These are phyloP conservation scores for Centropristis striata DNA, from an alignment of 2,113 vertebrate species.

Conservation along the genomic window DNA sequence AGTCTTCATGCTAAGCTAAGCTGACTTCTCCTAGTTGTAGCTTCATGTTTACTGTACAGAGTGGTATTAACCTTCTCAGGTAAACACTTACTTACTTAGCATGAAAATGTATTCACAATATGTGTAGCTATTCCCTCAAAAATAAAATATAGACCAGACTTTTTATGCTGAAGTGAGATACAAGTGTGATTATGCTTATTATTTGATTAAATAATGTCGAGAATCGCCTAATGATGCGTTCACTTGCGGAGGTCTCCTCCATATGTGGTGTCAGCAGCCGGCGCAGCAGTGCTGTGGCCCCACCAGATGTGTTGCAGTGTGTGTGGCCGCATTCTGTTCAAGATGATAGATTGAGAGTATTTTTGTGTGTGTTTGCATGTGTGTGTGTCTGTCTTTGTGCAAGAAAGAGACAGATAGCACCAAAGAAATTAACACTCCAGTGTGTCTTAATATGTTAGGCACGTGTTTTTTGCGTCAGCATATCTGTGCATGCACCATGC, in stretches of 20 bases:
- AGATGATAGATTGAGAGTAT: slow-evolving; percentile 48
- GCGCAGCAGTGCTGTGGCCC: slow-evolving; percentile 18
- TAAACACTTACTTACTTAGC: no score
- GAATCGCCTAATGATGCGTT: background rate
- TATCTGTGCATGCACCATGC: slow-evolving; percentile 24
- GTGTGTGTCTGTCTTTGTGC: slow-evolving; percentile 17
- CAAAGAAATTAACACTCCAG: background rate
- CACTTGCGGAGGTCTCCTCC: slow-evolving; percentile 16
- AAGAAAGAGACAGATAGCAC: slow-evolving; percentile 3
- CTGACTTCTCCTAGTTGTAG: no score
- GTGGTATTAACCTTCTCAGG: no score
- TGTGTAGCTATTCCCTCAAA: no score
- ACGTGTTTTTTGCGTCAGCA: slow-evolving; percentile 43
- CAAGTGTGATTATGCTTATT: background rate
- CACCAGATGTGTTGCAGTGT: slow-evolving; percentile 41
- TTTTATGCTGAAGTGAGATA: background rate
- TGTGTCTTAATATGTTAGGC: slow-evolving; percentile 11
- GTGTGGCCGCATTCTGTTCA: slow-evolving; percentile 68
- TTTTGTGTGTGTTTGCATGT: slow-evolving; percentile 5
- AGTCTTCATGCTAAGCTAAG: no score
- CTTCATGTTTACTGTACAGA: no score
- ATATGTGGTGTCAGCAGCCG: slow-evolving; percentile 46
- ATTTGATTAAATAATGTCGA: slow-evolving; percentile 20
- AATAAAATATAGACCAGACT: no score
- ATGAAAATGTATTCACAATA: no score